A percentile compares a stretch with the other conserved stretches of the same genome.
These are phyloP conservation scores for Hypanus sabinus DNA, from an alignment of 2,113 vertebrate genomes.

Conservation along the genomic window DNA sequence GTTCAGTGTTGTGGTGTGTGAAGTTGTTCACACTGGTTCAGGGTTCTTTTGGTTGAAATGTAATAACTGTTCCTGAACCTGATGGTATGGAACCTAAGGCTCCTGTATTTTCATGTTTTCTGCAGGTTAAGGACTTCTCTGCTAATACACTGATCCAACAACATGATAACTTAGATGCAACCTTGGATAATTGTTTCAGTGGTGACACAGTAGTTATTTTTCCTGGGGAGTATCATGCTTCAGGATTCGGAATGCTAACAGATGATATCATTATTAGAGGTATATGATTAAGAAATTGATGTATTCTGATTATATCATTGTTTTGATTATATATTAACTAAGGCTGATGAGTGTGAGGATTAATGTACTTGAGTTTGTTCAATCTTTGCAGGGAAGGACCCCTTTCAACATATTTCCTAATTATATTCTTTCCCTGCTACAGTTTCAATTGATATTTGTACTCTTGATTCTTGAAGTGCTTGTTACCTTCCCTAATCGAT, in stretches of 20 bases:
- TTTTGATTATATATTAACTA: slow-evolving; percentile 11
- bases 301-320: not conserved
- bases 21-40: too few relatives aligned
- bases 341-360: not conserved
- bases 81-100: too few relatives aligned
- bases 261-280: slow-evolving; percentile 52
- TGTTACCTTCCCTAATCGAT: not conserved
- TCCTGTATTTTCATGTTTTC: not conserved
- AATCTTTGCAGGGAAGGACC: not conserved
- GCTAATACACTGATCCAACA: slow-evolving; percentile 48
- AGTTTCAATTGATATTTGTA: not conserved
- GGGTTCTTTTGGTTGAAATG: too few relatives aligned
- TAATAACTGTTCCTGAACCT: too few relatives aligned
- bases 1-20: too few relatives aligned
- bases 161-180: slow-evolving; percentile 45
- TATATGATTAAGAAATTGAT: slow-evolving; percentile 38
- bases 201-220: slow-evolving; percentile 49
- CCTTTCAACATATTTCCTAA: not conserved
- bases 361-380: not conserved
- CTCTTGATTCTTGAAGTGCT: not conserved
- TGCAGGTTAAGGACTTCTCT: slow-evolving; percentile 48
- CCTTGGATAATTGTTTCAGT: slow-evolving; percentile 50
- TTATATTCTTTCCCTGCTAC: not conserved
- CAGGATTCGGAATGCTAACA: slow-evolving; percentile 49
- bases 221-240: slow-evolving; percentile 53